Conservation (phyloP, 2,113 vertebrate species). For the Oryzias curvinotus region DNA sequence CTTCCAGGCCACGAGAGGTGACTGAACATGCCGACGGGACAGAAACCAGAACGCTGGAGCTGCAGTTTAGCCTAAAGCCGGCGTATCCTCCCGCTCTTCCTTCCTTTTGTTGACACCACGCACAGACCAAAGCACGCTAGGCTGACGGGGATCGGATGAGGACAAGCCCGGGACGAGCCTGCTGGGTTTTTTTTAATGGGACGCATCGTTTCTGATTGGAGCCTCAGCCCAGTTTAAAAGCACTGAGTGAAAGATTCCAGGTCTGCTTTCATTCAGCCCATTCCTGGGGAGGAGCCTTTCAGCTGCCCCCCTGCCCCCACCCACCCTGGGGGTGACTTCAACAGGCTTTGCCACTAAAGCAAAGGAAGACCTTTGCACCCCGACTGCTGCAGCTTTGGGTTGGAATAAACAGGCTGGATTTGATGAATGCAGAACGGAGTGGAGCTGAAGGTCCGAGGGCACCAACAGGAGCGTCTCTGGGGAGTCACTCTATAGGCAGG, state of each 20-base stretch:
- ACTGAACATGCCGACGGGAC: constrained; percentile 59
- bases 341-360: constrained; percentile 39
- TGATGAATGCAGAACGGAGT: constrained; percentile 68
- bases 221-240: constrained; percentile 14
- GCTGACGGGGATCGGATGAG: constrained; percentile 35
- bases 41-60: constrained; percentile 59
- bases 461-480: constrained; percentile 79
- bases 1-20: constrained; percentile 64
- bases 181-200: constrained; percentile 29
- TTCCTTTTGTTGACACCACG: constrained; percentile 52
- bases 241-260: constrained; percentile 22
- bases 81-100: constrained; percentile 70
- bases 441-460: constrained; percentile 61
- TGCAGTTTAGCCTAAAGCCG: constrained; percentile 43
- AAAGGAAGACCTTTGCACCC: constrained; percentile 62
- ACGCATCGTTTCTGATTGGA: constrained; percentile 25
- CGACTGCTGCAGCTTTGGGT: constrained; percentile 28
- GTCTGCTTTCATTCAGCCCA: constrained; percentile 33
- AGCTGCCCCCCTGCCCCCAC: constrained; percentile 34
- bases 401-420: constrained; percentile 63
- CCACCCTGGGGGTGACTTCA: constrained; percentile 1
- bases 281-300: constrained; percentile 46
- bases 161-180: constrained; percentile 32
- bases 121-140: constrained; percentile 57
- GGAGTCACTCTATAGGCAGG: constrained; percentile 68